These are phyloP conservation scores for Takifugu flavidus DNA, from an alignment of 2,113 vertebrate species.

Conservation along the genomic window DNA sequence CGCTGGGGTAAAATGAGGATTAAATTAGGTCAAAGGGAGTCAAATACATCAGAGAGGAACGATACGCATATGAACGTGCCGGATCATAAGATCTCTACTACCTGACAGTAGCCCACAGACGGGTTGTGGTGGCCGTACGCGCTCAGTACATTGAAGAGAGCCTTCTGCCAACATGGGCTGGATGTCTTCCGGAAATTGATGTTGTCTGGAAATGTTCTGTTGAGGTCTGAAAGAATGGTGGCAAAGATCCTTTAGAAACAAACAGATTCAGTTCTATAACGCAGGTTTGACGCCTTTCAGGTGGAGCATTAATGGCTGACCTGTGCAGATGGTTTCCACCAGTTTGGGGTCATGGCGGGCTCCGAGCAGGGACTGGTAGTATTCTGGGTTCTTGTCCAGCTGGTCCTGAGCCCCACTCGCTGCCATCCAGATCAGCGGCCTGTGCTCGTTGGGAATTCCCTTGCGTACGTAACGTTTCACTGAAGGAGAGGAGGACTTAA, in stretches of 20 bases:
- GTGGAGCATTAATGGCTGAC: slow-evolving; percentile 55
- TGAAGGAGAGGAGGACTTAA: slow-evolving; percentile 46
- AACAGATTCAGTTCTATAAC: not conserved
- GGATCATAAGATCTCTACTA: slow-evolving; percentile 41
- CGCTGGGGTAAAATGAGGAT: too few species aligned
- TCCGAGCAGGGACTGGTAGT: slow-evolving; percentile 84
- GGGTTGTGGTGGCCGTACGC: slow-evolving; percentile 89
- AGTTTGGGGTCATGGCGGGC: slow-evolving; percentile 79
- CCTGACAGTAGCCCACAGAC: slow-evolving; percentile 94
- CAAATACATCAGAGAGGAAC: not conserved
- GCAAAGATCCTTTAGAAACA: too few species aligned
- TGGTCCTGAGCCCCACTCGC: slow-evolving; percentile 87
- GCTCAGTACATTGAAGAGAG: slow-evolving; percentile 86
- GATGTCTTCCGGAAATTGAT: slow-evolving; percentile 83
- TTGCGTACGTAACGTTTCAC: slow-evolving; percentile 97
- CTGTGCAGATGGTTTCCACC: slow-evolving; percentile 87
- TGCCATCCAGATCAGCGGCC: slow-evolving; percentile 87
- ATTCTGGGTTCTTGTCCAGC: slow-evolving; percentile 86
- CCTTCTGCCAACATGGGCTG: slow-evolving; percentile 81
- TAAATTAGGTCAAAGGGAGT: not conserved
- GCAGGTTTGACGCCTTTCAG: not conserved
- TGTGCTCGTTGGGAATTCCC: slow-evolving; percentile 88
- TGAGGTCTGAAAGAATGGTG: slow-evolving; percentile 78
- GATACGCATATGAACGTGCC: not conserved
- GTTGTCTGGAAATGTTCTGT: slow-evolving; percentile 97